Evolutionary conservation across 2,797 vertebrate genomes (phyloP).

Genomic region (Poliocrania exsul): DNA sequence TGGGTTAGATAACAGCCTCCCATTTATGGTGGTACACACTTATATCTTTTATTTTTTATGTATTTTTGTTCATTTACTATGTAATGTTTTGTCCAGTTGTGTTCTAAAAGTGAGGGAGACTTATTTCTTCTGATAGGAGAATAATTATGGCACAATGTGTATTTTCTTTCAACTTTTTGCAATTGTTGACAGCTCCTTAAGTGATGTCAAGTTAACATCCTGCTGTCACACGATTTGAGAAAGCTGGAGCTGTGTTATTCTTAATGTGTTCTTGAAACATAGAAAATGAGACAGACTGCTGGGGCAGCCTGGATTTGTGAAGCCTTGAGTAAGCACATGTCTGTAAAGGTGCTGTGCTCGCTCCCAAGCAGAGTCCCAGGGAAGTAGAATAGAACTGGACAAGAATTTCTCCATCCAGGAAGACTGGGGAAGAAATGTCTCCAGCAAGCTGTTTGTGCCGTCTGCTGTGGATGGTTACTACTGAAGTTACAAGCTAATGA

Average conservation of each 20-base stretch:
- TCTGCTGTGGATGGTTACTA: background rate
- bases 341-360: background rate
- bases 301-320: background rate
- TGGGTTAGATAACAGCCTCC: background rate
- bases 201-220: rapidly evolving
- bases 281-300: background rate
- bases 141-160: background rate
- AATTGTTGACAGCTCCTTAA: background rate
- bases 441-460: background rate
- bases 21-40: background rate
- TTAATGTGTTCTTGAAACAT: background rate
- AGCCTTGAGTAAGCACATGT: background rate
- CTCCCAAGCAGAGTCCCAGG: background rate
- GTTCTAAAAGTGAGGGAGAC: background rate
- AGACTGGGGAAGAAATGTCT: background rate
- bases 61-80: background rate
- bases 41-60: background rate
- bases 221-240: background rate
- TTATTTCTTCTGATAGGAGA: background rate
- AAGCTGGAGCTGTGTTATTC: background rate
- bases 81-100: background rate
- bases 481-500: background rate
- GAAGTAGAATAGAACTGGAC: background rate
- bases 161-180: background rate
- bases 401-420: background rate